These are phyloP conservation scores for Brachionus calyciflorus DNA, from an alignment of 1,140 invertebrate species.

Conservation along the genomic window DNA sequence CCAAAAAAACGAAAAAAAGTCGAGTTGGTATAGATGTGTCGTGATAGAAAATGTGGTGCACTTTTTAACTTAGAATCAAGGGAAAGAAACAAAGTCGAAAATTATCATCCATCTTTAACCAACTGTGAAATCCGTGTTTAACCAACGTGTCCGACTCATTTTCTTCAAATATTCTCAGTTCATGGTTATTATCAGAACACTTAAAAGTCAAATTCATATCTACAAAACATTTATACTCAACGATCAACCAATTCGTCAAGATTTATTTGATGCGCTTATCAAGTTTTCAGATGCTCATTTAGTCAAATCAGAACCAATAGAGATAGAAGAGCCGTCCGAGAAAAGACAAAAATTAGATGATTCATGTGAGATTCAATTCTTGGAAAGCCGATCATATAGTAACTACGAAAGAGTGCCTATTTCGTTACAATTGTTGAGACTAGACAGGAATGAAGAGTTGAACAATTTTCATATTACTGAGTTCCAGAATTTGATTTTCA, in stretches of 20 bases:
- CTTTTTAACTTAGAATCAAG: too few relatives aligned
- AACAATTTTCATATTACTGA: neutral
- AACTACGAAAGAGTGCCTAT: conserved; percentile 5
- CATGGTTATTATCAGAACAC: conserved; percentile 16
- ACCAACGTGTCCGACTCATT: neutral
- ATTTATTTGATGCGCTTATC: neutral
- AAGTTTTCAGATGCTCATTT: neutral
- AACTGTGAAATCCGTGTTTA: too few relatives aligned
- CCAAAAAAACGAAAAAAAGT: too few relatives aligned
- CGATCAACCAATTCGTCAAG: neutral
- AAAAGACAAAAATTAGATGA: too few relatives aligned
- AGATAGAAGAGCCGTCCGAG: too few relatives aligned
- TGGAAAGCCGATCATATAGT: neutral
- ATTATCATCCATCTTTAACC: too few relatives aligned
- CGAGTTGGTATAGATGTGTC: too few relatives aligned
- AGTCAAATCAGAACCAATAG: neutral
- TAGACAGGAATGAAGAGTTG: neutral
- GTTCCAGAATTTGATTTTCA: neutral
- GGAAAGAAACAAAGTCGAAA: too few relatives aligned
- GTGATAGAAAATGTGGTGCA: too few relatives aligned
- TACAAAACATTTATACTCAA: neutral
- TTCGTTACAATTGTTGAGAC: neutral
- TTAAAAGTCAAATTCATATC: neutral
- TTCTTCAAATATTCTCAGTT: neutral
- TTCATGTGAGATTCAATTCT: too few relatives aligned